Evolutionary conservation across 2,888 invertebrate species (phyloP).

Genomic region (Epinotia demarniana): DNA sequence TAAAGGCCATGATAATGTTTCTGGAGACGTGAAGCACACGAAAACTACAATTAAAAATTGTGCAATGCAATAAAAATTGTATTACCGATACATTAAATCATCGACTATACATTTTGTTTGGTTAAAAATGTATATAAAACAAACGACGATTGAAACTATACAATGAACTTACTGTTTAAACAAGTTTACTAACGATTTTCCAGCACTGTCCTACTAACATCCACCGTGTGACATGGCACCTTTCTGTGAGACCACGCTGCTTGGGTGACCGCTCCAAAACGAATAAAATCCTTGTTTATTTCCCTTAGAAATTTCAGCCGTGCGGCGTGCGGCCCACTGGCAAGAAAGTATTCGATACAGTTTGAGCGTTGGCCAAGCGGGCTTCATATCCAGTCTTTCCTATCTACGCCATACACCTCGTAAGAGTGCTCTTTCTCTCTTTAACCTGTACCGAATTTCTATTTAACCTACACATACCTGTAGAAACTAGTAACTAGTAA

Average conservation of each 20-base stretch:
- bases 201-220: conserved; percentile 37
- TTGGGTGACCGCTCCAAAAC: conserved; percentile 24
- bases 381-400: conserved; percentile 24
- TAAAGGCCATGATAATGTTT: too few species aligned
- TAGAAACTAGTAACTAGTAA: conserved; percentile 49
- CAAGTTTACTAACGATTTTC: conserved; percentile 7
- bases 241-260: conserved; percentile 27
- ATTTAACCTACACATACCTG: conserved; percentile 57
- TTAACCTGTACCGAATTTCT: conserved; percentile 63
- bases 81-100: not conserved
- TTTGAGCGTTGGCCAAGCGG: conserved; percentile 27
- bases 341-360: conserved; percentile 5
- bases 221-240: conserved; percentile 21
- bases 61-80: not conserved
- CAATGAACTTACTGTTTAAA: not conserved
- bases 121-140: not conserved
- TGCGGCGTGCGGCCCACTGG: not conserved
- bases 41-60: too few species aligned
- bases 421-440: conserved; percentile 73
- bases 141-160: not conserved
- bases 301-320: not conserved
- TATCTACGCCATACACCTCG: conserved; percentile 51
- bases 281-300: not conserved
- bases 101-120: too few species aligned
- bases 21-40: too few species aligned